phyloP scores from a whole-genome alignment of 2,888 invertebrate species.

The Drosophila tripunctata region DNA sequence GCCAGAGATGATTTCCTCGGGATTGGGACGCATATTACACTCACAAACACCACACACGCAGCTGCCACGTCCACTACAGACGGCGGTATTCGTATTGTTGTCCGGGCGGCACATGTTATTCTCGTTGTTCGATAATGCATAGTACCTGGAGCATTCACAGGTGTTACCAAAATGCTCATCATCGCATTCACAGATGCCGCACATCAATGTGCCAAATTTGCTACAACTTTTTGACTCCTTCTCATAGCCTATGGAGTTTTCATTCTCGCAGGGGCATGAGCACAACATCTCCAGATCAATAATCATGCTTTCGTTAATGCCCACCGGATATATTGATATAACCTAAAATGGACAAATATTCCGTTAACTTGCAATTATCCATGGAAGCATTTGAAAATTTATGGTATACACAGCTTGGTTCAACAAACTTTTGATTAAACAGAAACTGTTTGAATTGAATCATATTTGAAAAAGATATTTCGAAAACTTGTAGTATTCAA shows the following conservation, averaged over 20 bases:
- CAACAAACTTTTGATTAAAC: no score
- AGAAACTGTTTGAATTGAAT: no score
- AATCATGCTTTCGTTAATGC: conserved; percentile 90
- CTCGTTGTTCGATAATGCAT: conserved; percentile 67
- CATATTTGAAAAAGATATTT: no score
- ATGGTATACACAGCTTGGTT: no score
- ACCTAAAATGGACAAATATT: conserved; percentile 67
- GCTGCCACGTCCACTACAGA: conserved; percentile 91
- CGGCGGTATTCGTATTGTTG: conserved; percentile 87
- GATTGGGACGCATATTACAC: conserved; percentile 88
- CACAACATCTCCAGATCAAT: conserved; percentile 97
- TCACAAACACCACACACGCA: conserved; percentile 93
- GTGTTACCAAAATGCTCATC: conserved; percentile 91
- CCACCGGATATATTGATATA: conserved; percentile 88
- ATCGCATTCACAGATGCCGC: conserved; percentile 95
- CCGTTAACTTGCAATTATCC: background rate
- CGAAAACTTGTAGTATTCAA: no score
- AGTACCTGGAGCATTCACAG: conserved; percentile 93
- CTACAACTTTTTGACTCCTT: conserved; percentile 89
- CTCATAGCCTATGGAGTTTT: conserved; percentile 86
- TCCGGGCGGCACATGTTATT: conserved; percentile 88
- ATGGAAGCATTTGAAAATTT: no score
- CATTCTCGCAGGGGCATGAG: conserved; percentile 96
- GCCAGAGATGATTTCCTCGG: conserved; percentile 89
- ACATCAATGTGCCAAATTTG: conserved; percentile 91